Base-by-base conservation (phyloP, 2,113 vertebrate genomes). In the Hipposideros armiger region DNA sequence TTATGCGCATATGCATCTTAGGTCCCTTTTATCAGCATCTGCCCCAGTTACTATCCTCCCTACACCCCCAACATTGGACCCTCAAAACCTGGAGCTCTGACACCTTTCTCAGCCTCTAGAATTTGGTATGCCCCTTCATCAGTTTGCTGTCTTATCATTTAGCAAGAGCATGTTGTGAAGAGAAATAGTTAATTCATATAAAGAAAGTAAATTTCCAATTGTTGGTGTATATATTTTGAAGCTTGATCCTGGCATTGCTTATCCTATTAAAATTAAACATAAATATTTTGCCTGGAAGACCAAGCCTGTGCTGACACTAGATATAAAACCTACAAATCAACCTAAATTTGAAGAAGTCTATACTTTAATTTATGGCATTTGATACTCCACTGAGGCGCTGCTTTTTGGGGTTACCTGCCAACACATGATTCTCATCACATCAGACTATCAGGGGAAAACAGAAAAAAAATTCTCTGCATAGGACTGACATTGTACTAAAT, bases 291-390 rank as follows among this genome's bases (percentile, higher is more conserved):
- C 40, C 26, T 67, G 45, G 5, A 73, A 74, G 45, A 58, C 60
- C 50, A 76, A 94, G 9, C 13, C 74, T 81, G 7, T 80, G 47
- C 56, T 76, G 40, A 72, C 58, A 52, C 50, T 76, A 89, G 13
- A 93, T 73, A n/a, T 14, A 72, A 91, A 90, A 54, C 32, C 56
- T 87, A 26, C 9, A 76, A 67, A 92, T 91, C 67, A 88, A n/a
- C 40, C 47, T 40, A 26, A 20, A 4, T 87, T 90, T 86, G 30
- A 22, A 20, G 19, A 88, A 97, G 40, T 83, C 11, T 3, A 1
- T 66, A 74, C 47, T 76, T 81, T 86, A 24, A 56, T 82, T 77
- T 73, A 60, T 30, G 58, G 22, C 15, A 24, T 90, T 52, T 82
- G 50, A 77, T 67, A 47, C 5, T 13, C 20, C 24, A 20, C 47